Evolutionary conservation across 2,797 vertebrate species (phyloP).

Genomic region (Esox masquinongy): DNA sequence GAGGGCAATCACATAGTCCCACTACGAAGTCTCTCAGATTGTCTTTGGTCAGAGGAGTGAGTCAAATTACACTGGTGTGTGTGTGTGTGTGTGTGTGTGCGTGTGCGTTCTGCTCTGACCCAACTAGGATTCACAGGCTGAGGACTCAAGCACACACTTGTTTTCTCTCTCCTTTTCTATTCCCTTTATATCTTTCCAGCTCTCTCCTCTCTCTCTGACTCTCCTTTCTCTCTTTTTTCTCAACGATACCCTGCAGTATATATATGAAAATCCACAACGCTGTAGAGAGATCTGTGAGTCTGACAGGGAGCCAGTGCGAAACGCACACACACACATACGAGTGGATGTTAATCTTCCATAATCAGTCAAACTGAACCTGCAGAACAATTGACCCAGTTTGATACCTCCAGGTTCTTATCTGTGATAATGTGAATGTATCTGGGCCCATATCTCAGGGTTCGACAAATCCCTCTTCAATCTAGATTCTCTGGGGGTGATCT

Average conservation of each 20-base stretch:
- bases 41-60: conserved; percentile 52
- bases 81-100: conserved; percentile 5
- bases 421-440: background rate
- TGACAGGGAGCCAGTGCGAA: no score
- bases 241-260: no score
- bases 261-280: no score
- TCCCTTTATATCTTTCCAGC: no score
- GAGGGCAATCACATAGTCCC: conserved; percentile 35
- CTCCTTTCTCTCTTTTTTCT: no score
- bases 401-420: background rate
- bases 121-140: no score
- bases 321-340: no score
- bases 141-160: no score
- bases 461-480: background rate
- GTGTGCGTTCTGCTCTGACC: conserved; percentile 5
- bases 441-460: background rate
- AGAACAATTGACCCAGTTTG: background rate
- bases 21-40: conserved; percentile 59
- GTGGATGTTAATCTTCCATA: background rate
- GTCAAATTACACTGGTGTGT: conserved; percentile 52
- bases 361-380: no score
- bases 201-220: conserved; percentile 7
- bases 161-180: no score
- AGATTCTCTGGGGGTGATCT: background rate
- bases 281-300: no score